Evolutionary conservation across 2,797 vertebrate genomes (phyloP).

Genomic region (Poliocrania exsul): DNA sequence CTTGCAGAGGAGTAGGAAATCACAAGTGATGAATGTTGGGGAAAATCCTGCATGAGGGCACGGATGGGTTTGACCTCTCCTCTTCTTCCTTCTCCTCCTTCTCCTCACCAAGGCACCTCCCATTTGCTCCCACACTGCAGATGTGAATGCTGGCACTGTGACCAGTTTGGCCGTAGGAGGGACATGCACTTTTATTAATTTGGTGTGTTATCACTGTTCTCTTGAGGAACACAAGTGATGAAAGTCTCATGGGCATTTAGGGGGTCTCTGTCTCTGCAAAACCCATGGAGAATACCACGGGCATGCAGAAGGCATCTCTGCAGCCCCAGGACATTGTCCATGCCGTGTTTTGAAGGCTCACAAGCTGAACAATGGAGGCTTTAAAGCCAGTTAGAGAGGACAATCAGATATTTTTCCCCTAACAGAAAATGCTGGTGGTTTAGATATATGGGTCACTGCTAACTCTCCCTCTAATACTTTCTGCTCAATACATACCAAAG

Average conservation of each 20-base stretch:
- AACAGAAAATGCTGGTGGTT: slow-evolving; percentile 28
- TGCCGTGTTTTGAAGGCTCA: not conserved
- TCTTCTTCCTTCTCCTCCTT: not conserved
- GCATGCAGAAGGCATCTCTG: not conserved
- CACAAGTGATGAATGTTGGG: not conserved
- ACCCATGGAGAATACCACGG: not conserved
- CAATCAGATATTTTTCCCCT: slow-evolving; percentile 48
- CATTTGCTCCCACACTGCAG: accelerated
- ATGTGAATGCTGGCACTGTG: not conserved
- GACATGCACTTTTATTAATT: accelerated
- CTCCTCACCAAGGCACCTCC: not conserved
- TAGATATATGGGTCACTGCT: slow-evolving; percentile 33
- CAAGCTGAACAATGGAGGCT: accelerated
- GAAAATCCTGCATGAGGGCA: not conserved
- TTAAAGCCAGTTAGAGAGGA: slow-evolving; percentile 19
- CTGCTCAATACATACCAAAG: slow-evolving; percentile 44
- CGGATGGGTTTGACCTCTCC: accelerated
- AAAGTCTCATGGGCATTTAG: accelerated
- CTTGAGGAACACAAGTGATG: accelerated
- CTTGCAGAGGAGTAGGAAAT: not conserved
- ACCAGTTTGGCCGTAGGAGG: not conserved
- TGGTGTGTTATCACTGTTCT: accelerated
- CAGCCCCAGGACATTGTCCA: not conserved
- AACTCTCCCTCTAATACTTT: slow-evolving; percentile 30
- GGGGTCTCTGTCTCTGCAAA: not conserved